Evolutionary conservation across 2,113 vertebrate species (phyloP), one percentile per base, ranked within the genome.

Genomic region (Bambusicola thoracicus): DNA sequence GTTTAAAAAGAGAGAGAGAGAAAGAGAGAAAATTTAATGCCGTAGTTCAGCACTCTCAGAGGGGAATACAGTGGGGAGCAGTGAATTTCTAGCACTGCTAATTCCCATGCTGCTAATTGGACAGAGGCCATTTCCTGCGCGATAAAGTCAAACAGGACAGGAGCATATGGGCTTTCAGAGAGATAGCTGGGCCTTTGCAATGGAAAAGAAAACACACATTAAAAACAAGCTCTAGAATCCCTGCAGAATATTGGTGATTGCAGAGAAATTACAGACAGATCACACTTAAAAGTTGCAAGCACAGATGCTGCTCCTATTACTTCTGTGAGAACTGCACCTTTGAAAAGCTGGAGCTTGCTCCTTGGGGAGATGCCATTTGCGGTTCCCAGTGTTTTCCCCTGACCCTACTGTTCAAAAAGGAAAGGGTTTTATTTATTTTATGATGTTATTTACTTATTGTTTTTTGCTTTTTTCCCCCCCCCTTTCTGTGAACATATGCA

Each of bases 51-150:
- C 74, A 8, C 22, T 90, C 89, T 92, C 90, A 77, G 80, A 95
- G 74, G 78, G 81, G 68, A 93, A 86, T 90, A 75, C 9, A 2
- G 82, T 51, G 66, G 92, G 87, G 92, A 96, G 87, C 10, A 95
- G 88, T 10, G 7, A 89, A 89, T 96, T 93, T 89, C 32, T 80
- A 94, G 80, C 83, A 38, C 63, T 55, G 82, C 83, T 95, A 93
- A 95, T 96, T 94, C 92, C 94, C 94, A 92, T 94, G 95, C 93
- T 96, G 92, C 91, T 93, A 95, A 90, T 93, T 92, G 93, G 89
- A 95, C 88, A 87, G 90, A 95, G 92, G 95, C 92, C 93, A 94
- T 93, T 94, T 96, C 95, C 95, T 95, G 89, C 91, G 86, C 0
- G 16, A 78, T 91, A 18, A 81, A 93, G 91, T 94, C 95, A 95